phyloP scores from a whole-genome alignment of 2,113 vertebrate species.

The Sander lucioperca region DNA sequence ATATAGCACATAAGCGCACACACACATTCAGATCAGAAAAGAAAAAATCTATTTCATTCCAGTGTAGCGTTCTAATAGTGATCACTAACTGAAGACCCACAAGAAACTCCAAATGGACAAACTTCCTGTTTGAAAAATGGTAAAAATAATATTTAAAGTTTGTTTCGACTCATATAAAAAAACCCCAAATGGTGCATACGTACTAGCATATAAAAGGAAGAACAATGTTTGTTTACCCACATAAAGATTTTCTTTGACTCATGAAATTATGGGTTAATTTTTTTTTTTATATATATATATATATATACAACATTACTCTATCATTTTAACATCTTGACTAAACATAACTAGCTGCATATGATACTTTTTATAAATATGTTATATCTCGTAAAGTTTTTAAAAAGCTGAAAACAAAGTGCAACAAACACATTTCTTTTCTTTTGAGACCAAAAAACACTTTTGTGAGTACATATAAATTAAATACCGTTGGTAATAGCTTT shows the following conservation, averaged over 20 bases:
- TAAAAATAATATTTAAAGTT: slow-evolving; percentile 61
- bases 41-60: slow-evolving; percentile 35
- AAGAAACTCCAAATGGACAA: slow-evolving; percentile 50
- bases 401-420: slow-evolving; percentile 63
- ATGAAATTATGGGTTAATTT: slow-evolving; percentile 45
- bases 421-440: slow-evolving; percentile 57
- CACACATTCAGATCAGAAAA: slow-evolving; percentile 64
- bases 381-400: slow-evolving; percentile 65
- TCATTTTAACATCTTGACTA: slow-evolving; percentile 70
- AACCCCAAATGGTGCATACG: slow-evolving; percentile 46
- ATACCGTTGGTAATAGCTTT: slow-evolving; percentile 55
- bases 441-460: slow-evolving; percentile 60
- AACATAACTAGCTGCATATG: slow-evolving; percentile 74
- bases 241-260: slow-evolving; percentile 56
- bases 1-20: slow-evolving; percentile 32
- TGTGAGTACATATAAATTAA: slow-evolving; percentile 64
- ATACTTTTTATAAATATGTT: slow-evolving; percentile 74
- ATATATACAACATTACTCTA: slow-evolving; percentile 72
- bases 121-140: slow-evolving; percentile 57
- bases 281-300: slow-evolving; percentile 31
- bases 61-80: slow-evolving; percentile 38
- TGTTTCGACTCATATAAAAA: slow-evolving; percentile 63
- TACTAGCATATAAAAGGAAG: slow-evolving; percentile 80
- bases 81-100: slow-evolving; percentile 47
- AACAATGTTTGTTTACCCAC: slow-evolving; percentile 63